Conservation (phyloP, 2,113 vertebrate species). For the Aegotheles bennettii region DNA sequence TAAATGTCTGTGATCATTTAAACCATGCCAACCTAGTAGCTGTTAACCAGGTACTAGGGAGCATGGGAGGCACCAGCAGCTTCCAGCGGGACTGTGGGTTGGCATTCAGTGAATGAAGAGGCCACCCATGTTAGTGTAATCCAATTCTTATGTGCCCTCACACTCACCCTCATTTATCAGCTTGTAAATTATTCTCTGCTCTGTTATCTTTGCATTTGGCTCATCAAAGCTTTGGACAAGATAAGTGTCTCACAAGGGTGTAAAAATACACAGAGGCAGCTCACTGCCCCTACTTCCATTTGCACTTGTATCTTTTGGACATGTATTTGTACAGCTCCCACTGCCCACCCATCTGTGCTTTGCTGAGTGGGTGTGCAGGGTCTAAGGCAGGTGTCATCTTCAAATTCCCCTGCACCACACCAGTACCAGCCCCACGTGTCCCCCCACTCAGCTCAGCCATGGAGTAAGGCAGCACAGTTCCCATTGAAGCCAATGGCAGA, state of each 20-base stretch:
- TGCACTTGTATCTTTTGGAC: rapidly evolving
- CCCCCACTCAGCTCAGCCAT: not conserved
- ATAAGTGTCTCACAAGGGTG: not conserved
- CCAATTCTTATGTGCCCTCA: not conserved
- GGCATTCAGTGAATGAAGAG: not conserved
- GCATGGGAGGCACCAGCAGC: not conserved
- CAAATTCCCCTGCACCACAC: not conserved
- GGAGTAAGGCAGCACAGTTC: rapidly evolving
- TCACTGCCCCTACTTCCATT: rapidly evolving
- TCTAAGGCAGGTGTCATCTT: not conserved
- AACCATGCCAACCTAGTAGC: not conserved
- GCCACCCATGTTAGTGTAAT: not conserved
- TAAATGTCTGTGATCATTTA: not conserved
- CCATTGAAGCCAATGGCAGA: not conserved
- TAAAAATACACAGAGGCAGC: not conserved
- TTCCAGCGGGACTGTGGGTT: not conserved
- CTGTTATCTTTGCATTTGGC: not conserved
- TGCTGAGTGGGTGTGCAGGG: not conserved
- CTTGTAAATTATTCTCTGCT: not conserved
- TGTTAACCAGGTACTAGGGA: not conserved
- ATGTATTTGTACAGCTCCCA: rapidly evolving
- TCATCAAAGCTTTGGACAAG: not conserved
- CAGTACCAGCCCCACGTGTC: rapidly evolving
- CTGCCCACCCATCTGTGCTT: not conserved
- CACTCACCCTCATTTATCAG: not conserved